Evolutionary conservation across 2,888 invertebrate genomes (phyloP), one percentile per base, ranked within the genome.

Genomic region (Drosophila koepferae): DNA sequence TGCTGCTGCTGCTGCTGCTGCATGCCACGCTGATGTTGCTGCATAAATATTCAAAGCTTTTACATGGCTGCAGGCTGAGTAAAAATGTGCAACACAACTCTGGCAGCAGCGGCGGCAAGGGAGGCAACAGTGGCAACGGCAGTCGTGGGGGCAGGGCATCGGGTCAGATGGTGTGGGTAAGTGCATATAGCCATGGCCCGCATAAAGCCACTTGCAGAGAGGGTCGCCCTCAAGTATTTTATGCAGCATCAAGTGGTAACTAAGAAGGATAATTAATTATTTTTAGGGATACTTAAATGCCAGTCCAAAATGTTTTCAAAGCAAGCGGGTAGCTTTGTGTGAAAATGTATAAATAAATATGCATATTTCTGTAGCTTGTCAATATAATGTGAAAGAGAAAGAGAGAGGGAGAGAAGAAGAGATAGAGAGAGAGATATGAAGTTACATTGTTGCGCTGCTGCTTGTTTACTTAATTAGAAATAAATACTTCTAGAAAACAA

Each of bases 31-130:
- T 63, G 66, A 49, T 54, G 63, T 63, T 77, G 72, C 73, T 69
- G 86, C 84, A 89, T 89, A 86, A 86, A 86, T 86, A 89, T 89
- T 89, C 86, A 86, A 86, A 89, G 86, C 89, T 82, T 81, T 89
- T 87, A 81, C 83, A 87, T 80, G 82, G 82, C 89, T 87, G 81
- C 88, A 87, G 89, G 88, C 89, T 77, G 89, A 82, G 87, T 81
- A 84, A 89, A 86, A 89, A 87, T 89, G 89, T 82, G 88, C 81
- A 86, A 87, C 86, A 85, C 77, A 61, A 58, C 55, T 72, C 72
- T 56, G 64, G 23, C 54, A 31, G 31, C 51, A 14, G 76, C 72
- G 60, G 71, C 60, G 58, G 43, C 40, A 53, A 14, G 2, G 36
- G 36, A 12, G 14, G 31, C 43, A 18, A 10, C 20, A 12, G 49